Conservation (phyloP, 2,888 invertebrate species). For the Agriopis leucophaearia region DNA sequence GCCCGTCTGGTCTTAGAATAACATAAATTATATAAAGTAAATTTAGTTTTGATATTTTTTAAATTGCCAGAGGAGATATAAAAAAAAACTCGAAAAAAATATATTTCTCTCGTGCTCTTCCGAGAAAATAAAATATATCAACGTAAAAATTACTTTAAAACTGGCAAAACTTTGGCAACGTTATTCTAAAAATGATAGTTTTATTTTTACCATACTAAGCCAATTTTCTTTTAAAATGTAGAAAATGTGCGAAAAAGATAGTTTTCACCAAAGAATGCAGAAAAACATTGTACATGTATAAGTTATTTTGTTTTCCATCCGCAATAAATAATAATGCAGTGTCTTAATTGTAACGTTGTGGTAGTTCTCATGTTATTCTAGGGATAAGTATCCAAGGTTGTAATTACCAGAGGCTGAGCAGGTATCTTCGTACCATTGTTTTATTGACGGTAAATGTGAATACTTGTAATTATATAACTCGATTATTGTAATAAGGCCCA, state of each 20-base stretch:
- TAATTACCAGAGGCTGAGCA: slow-evolving; percentile 72
- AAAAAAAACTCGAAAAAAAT: no score
- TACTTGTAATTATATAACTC: slow-evolving; percentile 2
- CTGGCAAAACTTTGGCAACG: no score
- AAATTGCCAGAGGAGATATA: no score
- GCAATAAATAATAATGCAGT: slow-evolving; percentile 70
- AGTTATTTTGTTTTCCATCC: slow-evolving; percentile 40
- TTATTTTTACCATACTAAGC: no score
- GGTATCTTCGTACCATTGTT: slow-evolving; percentile 58
- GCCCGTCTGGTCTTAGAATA: no score
- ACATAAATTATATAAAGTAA: no score
- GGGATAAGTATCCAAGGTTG: slow-evolving; percentile 61
- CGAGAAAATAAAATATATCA: no score
- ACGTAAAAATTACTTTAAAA: no score
- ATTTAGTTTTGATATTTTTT: no score
- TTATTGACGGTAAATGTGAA: neutral
- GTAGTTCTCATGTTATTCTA: slow-evolving; percentile 39
- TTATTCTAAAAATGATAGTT: no score
- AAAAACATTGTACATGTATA: neutral
- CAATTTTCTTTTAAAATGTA: no score
- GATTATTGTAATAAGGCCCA: neutral
- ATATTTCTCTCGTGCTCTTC: no score
- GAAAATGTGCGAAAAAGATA: neutral
- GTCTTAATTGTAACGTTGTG: slow-evolving; percentile 78
- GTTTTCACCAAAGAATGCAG: neutral